These are phyloP conservation scores for Dissostichus mawsoni DNA, from an alignment of 2,113 vertebrate genomes.

Conservation along the genomic window DNA sequence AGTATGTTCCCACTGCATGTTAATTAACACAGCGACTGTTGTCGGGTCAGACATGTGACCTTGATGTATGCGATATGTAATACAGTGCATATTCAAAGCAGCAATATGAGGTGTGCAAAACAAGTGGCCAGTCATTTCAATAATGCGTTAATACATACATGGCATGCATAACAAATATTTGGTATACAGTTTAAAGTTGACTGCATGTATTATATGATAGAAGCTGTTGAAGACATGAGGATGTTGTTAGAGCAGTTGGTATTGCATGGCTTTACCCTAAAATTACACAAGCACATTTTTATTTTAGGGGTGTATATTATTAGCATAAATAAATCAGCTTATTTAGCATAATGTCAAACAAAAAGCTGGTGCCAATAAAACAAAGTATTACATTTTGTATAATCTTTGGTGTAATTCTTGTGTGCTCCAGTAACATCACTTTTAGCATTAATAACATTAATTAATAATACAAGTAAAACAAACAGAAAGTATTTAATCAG, in stretches of 20 bases:
- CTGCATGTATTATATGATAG: neutral
- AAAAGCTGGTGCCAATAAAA: neutral
- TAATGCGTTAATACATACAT: neutral
- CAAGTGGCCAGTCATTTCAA: neutral
- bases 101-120: neutral
- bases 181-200: neutral
- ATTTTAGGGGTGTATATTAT: neutral
- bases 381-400: conserved; percentile 32
- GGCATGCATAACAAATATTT: neutral
- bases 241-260: too few species aligned
- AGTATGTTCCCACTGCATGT: conserved; percentile 28
- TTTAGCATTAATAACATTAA: conserved; percentile 33
- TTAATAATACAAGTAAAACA: too few species aligned
- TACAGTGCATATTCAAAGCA: neutral
- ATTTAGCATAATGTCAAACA: conserved; percentile 9
- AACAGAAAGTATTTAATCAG: too few species aligned
- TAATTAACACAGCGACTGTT: conserved; percentile 44
- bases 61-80: conserved; percentile 11
- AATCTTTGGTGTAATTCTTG: conserved; percentile 51
- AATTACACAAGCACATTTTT: neutral
- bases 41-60: conserved; percentile 34
- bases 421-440: conserved; percentile 52
- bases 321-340: conserved; percentile 6
- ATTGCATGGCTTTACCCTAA: neutral
- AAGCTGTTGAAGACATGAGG: neutral